Conservation (phyloP, 1,140 invertebrate genomes). For the Oryzaephilus surinamensis region DNA sequence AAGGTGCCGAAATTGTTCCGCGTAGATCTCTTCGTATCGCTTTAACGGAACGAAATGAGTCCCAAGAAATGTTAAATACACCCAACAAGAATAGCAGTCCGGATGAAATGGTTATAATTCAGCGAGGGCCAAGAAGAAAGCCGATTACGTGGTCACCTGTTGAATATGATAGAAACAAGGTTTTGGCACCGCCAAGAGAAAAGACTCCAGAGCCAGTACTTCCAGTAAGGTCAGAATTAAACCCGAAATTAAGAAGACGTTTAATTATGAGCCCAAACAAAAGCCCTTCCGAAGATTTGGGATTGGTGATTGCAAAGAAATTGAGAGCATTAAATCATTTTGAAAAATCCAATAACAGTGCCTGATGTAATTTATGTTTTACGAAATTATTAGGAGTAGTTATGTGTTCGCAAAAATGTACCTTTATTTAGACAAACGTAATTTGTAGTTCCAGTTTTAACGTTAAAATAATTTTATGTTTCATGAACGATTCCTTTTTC, state of each 20-base stretch:
- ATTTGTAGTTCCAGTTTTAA: neutral
- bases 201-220: conserved; percentile 14
- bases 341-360: neutral
- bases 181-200: conserved; percentile 6
- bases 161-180: conserved; percentile 21
- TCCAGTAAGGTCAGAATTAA: conserved; percentile 11
- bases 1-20: conserved; percentile 15
- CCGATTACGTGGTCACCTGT: conserved; percentile 33
- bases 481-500: neutral
- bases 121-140: conserved; percentile 28
- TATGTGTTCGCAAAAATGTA: too few species aligned
- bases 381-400: neutral
- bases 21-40: conserved; percentile 21
- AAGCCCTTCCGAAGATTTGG: conserved; percentile 7
- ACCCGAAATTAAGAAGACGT: conserved; percentile 16
- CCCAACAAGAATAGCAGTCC: conserved; percentile 26
- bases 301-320: conserved; percentile 11
- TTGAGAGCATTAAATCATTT: conserved; percentile 6
- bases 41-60: conserved; percentile 25
- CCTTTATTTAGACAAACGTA: too few species aligned
- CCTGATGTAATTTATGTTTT: neutral
- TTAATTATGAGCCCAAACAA: conserved; percentile 19
- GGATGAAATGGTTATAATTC: conserved; percentile 31
- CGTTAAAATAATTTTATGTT: neutral
- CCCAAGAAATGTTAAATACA: conserved; percentile 6